Base-by-base conservation (phyloP, 2,888 invertebrate species). In the Macrophya alboannulata region DNA sequence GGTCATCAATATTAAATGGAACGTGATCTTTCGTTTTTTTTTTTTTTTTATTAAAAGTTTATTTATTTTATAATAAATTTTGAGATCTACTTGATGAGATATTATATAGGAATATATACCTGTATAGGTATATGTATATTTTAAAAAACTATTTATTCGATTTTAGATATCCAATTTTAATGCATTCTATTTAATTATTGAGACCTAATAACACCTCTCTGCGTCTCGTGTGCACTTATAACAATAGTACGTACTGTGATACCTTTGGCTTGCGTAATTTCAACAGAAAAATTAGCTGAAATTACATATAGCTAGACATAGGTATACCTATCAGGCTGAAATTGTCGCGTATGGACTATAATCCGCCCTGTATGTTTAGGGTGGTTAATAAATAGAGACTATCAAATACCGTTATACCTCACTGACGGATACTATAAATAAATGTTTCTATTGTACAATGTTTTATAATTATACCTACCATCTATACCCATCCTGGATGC, bases 181-280 rank as follows among this genome's bases (percentile, higher is more conserved):
- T 74, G 8, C 45, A 21, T 74, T 74, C 74, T 74, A 74, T 74
- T 74, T 45, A 74, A 74, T 74, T 74, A 45, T 43, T 74, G 74
- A 74, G 74, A 45, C 43, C 45, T 8, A 8, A n/a, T 45, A 45
- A 74, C 88, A 91, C 91, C 91, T 91, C 89, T 92, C 89, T 91
- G 91, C 91, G 91, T 92, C 91, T 91, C 88, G 91, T 92, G 92
- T 92, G 92, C 92, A 92, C 91, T 92, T 91, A 91, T 87, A 89
- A 87, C 87, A 21, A 87, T 88, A 87, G 89, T 90, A 87, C 90
- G 88, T 89, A 89, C 88, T 87, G 87, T 85, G 79, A 82, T 68
- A 89, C 83, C 4, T 86, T 87, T 88, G 9, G 25, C 86, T 85
- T 81, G 15, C n/a, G 72, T 74, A 81, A 79, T 65, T 82, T 74